Evolutionary conservation across 1,140 invertebrate species (phyloP).

Genomic region (Bradynema listronoti): DNA sequence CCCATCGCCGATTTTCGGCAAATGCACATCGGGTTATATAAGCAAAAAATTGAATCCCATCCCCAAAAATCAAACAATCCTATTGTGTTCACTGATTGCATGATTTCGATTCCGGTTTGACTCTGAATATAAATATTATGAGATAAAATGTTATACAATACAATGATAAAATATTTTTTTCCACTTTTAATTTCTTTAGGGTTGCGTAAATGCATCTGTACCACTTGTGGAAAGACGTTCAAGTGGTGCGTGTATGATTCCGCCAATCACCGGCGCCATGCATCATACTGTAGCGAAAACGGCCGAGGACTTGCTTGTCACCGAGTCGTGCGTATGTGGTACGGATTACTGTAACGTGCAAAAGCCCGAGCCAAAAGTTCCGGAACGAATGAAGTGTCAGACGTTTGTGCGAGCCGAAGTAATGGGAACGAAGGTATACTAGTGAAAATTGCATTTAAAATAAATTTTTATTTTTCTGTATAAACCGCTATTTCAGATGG

Average conservation of each 20-base stretch:
- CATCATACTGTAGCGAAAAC: conserved; percentile 49
- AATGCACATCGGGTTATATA: no score
- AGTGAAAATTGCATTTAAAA: neutral
- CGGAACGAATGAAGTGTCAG: conserved; percentile 43
- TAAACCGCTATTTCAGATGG: conserved; percentile 12
- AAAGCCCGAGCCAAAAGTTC: conserved; percentile 37
- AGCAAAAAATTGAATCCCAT: no score
- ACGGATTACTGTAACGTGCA: conserved; percentile 43
- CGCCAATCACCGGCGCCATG: conserved; percentile 58
- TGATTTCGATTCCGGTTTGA: no score
- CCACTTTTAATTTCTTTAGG: conserved; percentile 17
- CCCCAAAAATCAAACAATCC: no score
- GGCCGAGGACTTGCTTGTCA: conserved; percentile 48
- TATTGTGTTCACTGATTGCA: no score
- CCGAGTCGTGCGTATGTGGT: conserved; percentile 52
- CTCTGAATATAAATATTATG: neutral
- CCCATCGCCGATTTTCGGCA: no score
- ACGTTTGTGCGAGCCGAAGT: conserved; percentile 44
- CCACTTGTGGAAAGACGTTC: conserved; percentile 51
- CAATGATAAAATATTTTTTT: neutral
- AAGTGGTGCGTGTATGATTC: conserved; percentile 53
- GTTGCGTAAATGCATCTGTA: conserved; percentile 55
- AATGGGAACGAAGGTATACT: conserved; percentile 43
- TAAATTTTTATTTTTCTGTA: neutral
- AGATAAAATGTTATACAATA: neutral